Evolutionary conservation across 2,113 vertebrate genomes (phyloP).

Genomic region (Neoarius graeffei): DNA sequence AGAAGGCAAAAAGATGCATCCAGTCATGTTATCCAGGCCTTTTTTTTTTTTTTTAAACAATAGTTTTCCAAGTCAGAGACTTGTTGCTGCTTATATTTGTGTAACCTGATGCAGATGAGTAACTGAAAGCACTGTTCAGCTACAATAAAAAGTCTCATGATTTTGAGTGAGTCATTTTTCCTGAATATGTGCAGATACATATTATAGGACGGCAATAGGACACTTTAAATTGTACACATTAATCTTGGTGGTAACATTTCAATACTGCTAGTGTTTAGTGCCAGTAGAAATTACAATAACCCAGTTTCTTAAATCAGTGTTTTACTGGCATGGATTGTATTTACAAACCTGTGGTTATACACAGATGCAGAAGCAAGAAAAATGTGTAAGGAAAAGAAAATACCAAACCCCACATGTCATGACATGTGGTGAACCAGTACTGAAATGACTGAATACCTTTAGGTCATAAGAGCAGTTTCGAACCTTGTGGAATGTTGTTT

Average conservation of each 20-base stretch:
- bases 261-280: not conserved
- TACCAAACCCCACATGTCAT: not conserved
- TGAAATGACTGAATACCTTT: not conserved
- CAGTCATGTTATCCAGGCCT: constrained; percentile 59
- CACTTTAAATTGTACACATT: not conserved
- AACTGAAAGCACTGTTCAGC: constrained; percentile 51
- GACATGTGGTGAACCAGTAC: not conserved
- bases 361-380: not conserved
- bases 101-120: constrained; percentile 60
- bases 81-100: constrained; percentile 58
- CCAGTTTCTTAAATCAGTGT: not conserved
- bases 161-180: constrained; percentile 15
- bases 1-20: constrained; percentile 31
- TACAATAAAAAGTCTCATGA: constrained; percentile 62
- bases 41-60: constrained; percentile 45
- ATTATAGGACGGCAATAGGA: not conserved
- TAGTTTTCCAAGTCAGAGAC: constrained; percentile 59
- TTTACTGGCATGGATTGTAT: constrained; percentile 1
- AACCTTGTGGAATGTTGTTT: not conserved
- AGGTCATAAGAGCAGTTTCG: not conserved
- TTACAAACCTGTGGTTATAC: constrained; percentile 13
- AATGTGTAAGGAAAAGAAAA: not conserved
- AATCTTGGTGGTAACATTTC: not conserved
- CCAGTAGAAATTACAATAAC: not conserved
- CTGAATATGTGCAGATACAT: not conserved